phyloP scores from a whole-genome alignment of 2,113 vertebrate genomes.

The Scomber scombrus region DNA sequence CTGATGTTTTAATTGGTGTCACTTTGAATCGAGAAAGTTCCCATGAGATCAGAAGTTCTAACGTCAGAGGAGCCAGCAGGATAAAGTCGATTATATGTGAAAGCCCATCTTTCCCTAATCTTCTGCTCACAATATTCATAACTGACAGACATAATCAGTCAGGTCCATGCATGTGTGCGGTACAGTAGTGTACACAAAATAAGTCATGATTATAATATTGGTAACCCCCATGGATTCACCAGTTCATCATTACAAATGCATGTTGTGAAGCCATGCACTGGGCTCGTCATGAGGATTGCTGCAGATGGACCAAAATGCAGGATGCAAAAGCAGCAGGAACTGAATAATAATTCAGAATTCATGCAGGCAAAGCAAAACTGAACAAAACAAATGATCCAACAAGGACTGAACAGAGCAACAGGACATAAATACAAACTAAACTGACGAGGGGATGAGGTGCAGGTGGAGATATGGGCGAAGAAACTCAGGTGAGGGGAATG shows the following conservation, averaged over 20 bases:
- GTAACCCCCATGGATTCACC: not conserved
- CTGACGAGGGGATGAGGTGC: too few species aligned
- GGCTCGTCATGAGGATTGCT: too few species aligned
- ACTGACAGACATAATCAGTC: conserved; percentile 32
- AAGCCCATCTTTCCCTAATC: conserved; percentile 50
- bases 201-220: not conserved
- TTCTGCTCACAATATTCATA: conserved; percentile 28
- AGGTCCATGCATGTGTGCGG: not conserved
- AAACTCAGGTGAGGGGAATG: too few species aligned
- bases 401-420: too few species aligned
- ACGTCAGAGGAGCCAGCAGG: conserved; percentile 43
- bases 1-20: conserved; percentile 40
- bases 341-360: too few species aligned
- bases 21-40: conserved; percentile 26
- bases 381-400: too few species aligned
- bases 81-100: conserved; percentile 54
- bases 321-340: too few species aligned
- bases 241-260: not conserved
- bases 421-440: too few species aligned
- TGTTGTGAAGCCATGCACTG: not conserved
- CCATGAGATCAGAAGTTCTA: conserved; percentile 48
- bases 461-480: too few species aligned
- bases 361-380: too few species aligned
- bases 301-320: too few species aligned
- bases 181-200: not conserved